Percentiles rank a stretch among this genome's conserved stretches.
phyloP scores from a whole-genome alignment of 2,113 vertebrate genomes.

The Pelodiscus sinensis region DNA sequence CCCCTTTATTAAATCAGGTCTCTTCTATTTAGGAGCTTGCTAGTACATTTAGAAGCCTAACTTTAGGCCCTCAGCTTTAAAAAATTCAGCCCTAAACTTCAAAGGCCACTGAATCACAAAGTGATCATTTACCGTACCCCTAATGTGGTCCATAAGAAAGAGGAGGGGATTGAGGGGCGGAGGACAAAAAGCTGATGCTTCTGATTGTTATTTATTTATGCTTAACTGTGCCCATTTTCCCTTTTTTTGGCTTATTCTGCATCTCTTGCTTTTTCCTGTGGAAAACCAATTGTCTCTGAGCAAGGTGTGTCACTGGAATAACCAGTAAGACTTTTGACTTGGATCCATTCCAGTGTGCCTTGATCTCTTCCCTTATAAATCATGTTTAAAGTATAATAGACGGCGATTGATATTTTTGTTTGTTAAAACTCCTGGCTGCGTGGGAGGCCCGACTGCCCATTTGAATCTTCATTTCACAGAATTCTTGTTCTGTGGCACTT shows the following conservation, averaged over 20 bases:
- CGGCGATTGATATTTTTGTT: not conserved
- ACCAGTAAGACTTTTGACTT: not conserved
- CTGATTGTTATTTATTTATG: not conserved
- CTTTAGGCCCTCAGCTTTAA: not conserved
- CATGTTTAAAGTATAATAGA: too few relatives aligned
- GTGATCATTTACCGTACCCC: not conserved
- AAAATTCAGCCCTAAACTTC: not conserved
- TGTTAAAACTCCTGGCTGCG: not conserved
- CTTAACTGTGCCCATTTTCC: too few relatives aligned
- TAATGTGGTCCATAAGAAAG: not conserved
- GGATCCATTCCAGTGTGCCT: not conserved
- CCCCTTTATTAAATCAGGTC: not conserved
- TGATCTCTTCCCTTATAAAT: not conserved
- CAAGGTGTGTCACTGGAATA: not conserved
- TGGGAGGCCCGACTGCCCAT: not conserved
- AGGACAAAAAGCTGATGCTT: not conserved
- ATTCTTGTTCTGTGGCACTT: constrained; percentile 3
- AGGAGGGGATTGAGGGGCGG: not conserved
- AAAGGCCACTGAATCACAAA: not conserved
- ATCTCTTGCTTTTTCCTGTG: not conserved
- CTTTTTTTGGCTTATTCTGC: too few relatives aligned
- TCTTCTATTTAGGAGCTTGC: not conserved
- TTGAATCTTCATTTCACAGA: not conserved
- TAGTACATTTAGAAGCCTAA: not conserved
- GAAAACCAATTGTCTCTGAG: not conserved